These are phyloP conservation scores for Crotophaga sulcirostris DNA, from an alignment of 2,113 vertebrate species.

Conservation along the genomic window DNA sequence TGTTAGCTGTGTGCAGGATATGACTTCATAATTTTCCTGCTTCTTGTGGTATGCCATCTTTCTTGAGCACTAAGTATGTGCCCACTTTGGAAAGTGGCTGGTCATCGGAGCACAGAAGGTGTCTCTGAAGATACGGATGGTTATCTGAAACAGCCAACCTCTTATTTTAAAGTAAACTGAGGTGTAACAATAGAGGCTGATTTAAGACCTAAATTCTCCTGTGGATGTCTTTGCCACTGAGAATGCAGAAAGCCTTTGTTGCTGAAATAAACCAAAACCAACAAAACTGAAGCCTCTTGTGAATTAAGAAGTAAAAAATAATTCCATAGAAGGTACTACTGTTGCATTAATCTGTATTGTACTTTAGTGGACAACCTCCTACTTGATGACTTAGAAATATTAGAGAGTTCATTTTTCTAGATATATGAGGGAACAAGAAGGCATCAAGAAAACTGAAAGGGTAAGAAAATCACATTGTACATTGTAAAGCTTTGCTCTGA, in stretches of 20 bases:
- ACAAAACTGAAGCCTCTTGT: not conserved
- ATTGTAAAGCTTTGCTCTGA: conserved; percentile 11
- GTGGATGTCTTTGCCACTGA: not conserved
- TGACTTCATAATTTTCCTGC: not conserved
- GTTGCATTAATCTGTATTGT: not conserved
- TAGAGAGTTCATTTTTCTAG: not conserved
- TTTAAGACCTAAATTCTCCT: not conserved
- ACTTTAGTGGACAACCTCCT: not conserved
- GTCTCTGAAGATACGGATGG: not conserved
- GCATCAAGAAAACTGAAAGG: not conserved
- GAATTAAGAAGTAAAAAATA: not conserved
- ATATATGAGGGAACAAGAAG: not conserved
- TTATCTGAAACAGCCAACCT: not conserved
- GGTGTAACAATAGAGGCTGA: not conserved
- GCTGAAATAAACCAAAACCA: not conserved
- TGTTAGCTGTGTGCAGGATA: not conserved
- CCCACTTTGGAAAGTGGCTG: not conserved
- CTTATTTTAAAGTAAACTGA: not conserved
- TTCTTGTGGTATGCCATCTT: not conserved
- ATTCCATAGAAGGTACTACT: not conserved
- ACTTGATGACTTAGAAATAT: not conserved
- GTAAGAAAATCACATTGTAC: not conserved
- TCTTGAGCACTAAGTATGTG: not conserved
- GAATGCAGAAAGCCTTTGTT: not conserved
- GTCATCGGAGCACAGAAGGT: not conserved